Percentiles rank a stretch among this genome's conserved stretches.
phyloP scores from a whole-genome alignment of 2,888 invertebrate genomes.

The Lissonota sp. region DNA sequence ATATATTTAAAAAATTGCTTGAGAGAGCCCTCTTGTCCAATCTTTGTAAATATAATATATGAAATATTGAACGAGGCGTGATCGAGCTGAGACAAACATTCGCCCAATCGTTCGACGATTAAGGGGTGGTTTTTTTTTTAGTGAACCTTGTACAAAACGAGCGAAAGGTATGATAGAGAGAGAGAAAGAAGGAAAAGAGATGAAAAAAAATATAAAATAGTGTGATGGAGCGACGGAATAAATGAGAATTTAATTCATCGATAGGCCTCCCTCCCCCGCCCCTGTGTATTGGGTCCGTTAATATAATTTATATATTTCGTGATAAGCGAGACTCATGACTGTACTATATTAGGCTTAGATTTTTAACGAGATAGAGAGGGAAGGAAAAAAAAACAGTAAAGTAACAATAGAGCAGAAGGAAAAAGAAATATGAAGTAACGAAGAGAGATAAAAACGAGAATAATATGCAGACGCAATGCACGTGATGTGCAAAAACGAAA shows the following conservation, averaged over 20 bases:
- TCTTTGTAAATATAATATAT: constrained; percentile 58
- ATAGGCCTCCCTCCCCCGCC: constrained; percentile 41
- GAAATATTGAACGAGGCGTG: constrained; percentile 41
- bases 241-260: constrained; percentile 39
- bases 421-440: constrained; percentile 17
- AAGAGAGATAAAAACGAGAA: constrained; percentile 34
- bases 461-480: constrained; percentile 56
- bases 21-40: constrained; percentile 23
- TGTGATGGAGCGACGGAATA: neutral
- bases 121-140: constrained; percentile 24
- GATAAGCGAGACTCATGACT: constrained; percentile 78
- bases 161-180: constrained; percentile 31
- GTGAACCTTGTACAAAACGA: constrained; percentile 56
- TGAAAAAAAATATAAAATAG: constrained; percentile 9
- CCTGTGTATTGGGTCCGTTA: constrained; percentile 69
- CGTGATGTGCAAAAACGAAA: constrained; percentile 30
- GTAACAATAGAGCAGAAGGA: constrained; percentile 29
- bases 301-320: constrained; percentile 79
- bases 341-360: constrained; percentile 79
- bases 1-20: constrained; percentile 18
- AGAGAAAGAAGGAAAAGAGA: constrained; percentile 19
- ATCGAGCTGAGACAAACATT: constrained; percentile 17
- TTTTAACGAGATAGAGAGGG: constrained; percentile 56
- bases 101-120: constrained; percentile 3
- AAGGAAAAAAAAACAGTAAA: constrained; percentile 38